Base-by-base conservation (phyloP, 2,888 invertebrate genomes). In the Diadromus collaris region DNA sequence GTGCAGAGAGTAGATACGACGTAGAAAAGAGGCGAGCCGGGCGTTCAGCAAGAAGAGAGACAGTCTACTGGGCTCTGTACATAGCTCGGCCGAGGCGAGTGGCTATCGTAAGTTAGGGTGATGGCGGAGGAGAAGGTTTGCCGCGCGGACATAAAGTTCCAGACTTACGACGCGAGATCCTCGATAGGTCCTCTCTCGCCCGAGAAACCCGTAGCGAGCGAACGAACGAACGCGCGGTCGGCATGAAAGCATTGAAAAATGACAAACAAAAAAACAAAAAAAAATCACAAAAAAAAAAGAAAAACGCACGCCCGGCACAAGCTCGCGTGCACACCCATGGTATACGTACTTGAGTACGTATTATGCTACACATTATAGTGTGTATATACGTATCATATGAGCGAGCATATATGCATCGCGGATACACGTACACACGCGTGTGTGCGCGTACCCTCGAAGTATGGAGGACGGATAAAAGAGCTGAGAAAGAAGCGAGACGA, bases 111-210 rank as follows among this genome's bases (percentile, higher is more conserved):
- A 90, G 90, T 90, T 90, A 90, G 88, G 90, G 86, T 87, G 88
- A 89, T 88, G 88, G 88, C 86, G 84, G 86, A 88, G 88, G 86
- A 87, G 88, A 89, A 89, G 89, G 89, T 90, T 90, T 88, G 90
- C 90, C 89, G 89, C 87, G 86, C 88, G 87, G 88, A 90, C 90
- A 90, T 90, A 90, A 90, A 90, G 90, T 90, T 90, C 89, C 90
- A 90, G 90, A 90, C 90, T 90, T 90, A 90, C 90, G 90, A 89
- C 90, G 88, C 88, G 86, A 90, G 90, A 90, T 90, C 88, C 88
- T 85, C 90, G 90, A 90, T 90, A 90, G 90, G 90, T 90, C 86
- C 89, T 84, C 84, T 86, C 86, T 61, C 75, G 76, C 71, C 38
- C 48, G 54, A 34, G 60, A 29, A 41, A 24, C 60, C 64, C 56